These are phyloP conservation scores for Tetranychus truncatus DNA, from an alignment of 2,888 invertebrate species.

Conservation along the genomic window DNA sequence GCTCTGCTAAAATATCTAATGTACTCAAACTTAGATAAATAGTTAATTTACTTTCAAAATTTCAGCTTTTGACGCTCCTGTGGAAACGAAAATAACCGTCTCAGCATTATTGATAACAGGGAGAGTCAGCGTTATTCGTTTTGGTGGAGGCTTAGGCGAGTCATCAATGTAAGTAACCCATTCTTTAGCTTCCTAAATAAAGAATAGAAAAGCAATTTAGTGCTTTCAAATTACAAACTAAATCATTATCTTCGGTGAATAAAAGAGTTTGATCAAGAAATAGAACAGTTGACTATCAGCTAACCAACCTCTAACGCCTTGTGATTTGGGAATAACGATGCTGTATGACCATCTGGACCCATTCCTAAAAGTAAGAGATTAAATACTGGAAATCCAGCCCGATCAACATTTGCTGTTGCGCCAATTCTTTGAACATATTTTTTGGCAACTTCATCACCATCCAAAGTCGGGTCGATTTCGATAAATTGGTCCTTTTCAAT, in stretches of 20 bases:
- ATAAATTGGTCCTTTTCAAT: constrained; percentile 55
- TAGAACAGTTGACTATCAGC: not conserved
- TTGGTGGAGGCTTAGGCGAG: constrained; percentile 88
- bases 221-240: not conserved
- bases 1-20: not conserved
- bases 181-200: constrained; percentile 31
- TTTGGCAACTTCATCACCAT: constrained; percentile 16
- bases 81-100: constrained; percentile 61
- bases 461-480: constrained; percentile 48
- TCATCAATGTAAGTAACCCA: constrained; percentile 69
- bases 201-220: not conserved
- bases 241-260: not conserved
- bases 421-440: constrained; percentile 12
- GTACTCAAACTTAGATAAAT: constrained; percentile 24
- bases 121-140: constrained; percentile 72
- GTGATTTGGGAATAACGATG: constrained; percentile 77
- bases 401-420: not conserved
- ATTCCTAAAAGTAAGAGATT: constrained; percentile 80
- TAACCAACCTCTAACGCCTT: constrained; percentile 31
- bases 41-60: constrained; percentile 51
- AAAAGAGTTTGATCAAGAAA: not conserved
- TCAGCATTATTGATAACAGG: constrained; percentile 71
- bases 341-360: constrained; percentile 96
- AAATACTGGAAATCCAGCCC: constrained; percentile 44
- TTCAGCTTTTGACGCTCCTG: constrained; percentile 69